A percentile compares a stretch with the other conserved stretches of the same genome.
Conservation (phyloP, 2,797 vertebrate genomes). For the Lindbergichthys nudifrons region DNA sequence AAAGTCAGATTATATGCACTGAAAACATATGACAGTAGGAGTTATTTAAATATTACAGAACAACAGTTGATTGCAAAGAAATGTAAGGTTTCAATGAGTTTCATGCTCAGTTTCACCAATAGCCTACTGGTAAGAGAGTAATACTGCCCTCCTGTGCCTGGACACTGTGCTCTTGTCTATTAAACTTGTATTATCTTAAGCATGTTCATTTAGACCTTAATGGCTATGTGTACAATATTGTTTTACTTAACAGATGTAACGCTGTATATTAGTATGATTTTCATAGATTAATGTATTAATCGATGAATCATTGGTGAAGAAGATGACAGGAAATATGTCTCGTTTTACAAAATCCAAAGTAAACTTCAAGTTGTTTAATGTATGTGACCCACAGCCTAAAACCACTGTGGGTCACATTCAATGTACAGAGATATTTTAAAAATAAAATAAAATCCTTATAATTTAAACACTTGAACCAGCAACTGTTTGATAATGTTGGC, state of each 20-base stretch:
- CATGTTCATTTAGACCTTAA: neutral
- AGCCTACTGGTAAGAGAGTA: neutral
- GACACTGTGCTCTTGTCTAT: neutral
- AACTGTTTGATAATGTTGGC: neutral
- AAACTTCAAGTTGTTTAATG: neutral
- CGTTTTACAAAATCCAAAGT: neutral
- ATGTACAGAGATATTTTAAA: neutral
- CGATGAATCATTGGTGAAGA: neutral
- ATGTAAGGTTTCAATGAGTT: conserved; percentile 1
- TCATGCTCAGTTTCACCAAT: conserved; percentile 12
- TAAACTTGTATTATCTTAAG: neutral
- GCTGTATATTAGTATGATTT: no score
- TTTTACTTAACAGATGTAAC: no score
- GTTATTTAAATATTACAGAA: neutral
- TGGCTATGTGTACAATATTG: neutral
- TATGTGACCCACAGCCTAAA: neutral
- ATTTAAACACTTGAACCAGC: neutral
- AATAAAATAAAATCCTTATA: neutral
- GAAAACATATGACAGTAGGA: neutral
- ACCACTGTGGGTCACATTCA: neutral
- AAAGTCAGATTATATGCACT: neutral
- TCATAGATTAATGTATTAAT: no score
- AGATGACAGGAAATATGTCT: neutral
- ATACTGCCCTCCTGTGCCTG: conserved; percentile 69
- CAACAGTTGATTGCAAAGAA: neutral